Evolutionary conservation across 2,113 vertebrate genomes (phyloP), one percentile per base, ranked within the genome.

Genomic region (Syrrhaptes paradoxus): DNA sequence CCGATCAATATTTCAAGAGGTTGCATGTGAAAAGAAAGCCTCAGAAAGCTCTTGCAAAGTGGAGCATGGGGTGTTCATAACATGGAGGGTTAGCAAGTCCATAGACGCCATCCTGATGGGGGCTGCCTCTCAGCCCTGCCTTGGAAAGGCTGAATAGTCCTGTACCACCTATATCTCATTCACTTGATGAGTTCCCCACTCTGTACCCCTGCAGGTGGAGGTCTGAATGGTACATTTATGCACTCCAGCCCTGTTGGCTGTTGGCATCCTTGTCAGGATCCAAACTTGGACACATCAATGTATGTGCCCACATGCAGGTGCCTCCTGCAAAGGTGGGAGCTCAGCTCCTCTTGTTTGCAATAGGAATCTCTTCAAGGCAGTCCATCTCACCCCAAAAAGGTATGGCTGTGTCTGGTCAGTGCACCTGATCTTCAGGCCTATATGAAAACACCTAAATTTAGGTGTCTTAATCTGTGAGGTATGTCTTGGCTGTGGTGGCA

Each of bases 81-180:
- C 15, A 4, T 17, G 22, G 52, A 75, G 19, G 18, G n/a, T 61
- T 87, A 66, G 48, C 17, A 85, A 43, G 13, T 49, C 68, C 34
- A 12, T 17, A 57, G 45, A 16, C 3, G 4, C 25, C 29, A 46
- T 31, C 20, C 49, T 1, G 7, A 9, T 17, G 13, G 4, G 10
- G 24, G 17, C 43, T 83, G n/a, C 22, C 9, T 67, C 61, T 71
- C 66, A 87, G 54, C 32, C 36, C 51, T 73, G 32, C 28, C 6
- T 48, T 61, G 45, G 57, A 72, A 85, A 81, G 45, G 24, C 29
- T 52, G n/a, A 55, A 29, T 11, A 77, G 11, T 49, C 59, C 51
- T 22, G 0, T 29, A 21, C 41, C 0, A 0, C 18, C 57, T 38
- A 5, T 22, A 5, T 77, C 25, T 82, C 26, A 34, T 20, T 6